A percentile compares a stretch with the other conserved stretches of the same genome.
Conservation (phyloP, 2,797 vertebrate species). For the Limnodromus scolopaceus region DNA sequence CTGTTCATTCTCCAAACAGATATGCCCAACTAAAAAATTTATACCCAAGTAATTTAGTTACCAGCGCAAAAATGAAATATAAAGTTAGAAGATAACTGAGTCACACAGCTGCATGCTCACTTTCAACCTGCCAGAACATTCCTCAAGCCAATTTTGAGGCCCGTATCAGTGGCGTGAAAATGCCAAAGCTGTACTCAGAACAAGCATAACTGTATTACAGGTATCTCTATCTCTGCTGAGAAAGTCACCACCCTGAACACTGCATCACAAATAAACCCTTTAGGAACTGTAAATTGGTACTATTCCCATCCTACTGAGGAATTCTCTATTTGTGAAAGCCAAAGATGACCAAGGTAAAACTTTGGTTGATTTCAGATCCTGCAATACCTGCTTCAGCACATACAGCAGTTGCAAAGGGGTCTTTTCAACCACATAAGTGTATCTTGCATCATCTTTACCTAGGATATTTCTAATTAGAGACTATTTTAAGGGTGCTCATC, state of each 20-base stretch:
- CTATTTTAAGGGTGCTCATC: neutral
- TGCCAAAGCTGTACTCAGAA: neutral
- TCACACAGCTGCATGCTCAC: neutral
- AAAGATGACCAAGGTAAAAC: neutral
- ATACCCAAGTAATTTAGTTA: neutral
- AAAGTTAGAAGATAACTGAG: neutral
- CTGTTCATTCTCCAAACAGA: neutral
- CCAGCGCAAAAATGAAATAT: neutral
- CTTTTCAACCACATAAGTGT: neutral
- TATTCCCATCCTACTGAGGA: neutral
- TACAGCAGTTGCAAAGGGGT: neutral
- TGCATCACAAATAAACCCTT: neutral
- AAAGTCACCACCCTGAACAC: neutral
- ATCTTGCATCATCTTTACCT: neutral
- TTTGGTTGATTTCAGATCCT: neutral
- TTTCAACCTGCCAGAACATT: neutral
- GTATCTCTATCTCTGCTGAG: neutral
- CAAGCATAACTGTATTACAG: neutral
- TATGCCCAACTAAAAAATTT: neutral
- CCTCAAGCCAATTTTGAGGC: neutral
- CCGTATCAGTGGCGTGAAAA: neutral
- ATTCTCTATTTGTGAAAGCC: neutral
- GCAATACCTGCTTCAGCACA: neutral
- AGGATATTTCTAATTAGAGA: neutral
- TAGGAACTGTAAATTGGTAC: neutral